Percentiles rank a stretch among this genome's conserved stretches.
These are phyloP conservation scores for Polymixis lichenea DNA, from an alignment of 2,888 invertebrate genomes.

Conservation along the genomic window DNA sequence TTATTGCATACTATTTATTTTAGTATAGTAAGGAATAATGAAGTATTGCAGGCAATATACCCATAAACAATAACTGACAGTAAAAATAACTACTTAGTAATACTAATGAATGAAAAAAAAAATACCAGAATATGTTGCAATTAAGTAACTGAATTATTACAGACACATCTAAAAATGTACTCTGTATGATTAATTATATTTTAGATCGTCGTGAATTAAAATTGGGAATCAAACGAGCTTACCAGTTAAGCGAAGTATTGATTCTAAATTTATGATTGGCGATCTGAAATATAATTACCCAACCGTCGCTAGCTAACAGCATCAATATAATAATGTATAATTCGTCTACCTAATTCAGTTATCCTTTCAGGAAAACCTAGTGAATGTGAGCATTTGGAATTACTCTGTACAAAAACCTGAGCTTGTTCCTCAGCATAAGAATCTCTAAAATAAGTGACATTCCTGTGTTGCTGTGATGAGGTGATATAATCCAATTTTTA, in stretches of 20 bases:
- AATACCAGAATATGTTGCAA: too few species aligned
- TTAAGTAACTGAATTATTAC: too few species aligned
- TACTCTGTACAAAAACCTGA: background rate
- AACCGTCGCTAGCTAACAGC: background rate
- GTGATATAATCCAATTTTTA: background rate
- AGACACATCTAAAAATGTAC: too few species aligned
- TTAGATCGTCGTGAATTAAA: background rate
- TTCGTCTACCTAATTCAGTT: background rate
- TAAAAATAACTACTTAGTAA: too few species aligned
- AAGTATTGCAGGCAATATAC: too few species aligned
- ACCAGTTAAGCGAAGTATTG: background rate
- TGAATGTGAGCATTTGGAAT: background rate
- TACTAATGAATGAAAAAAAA: too few species aligned
- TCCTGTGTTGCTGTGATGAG: background rate
- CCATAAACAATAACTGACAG: too few species aligned
- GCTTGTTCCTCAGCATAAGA: background rate
- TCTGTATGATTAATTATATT: too few species aligned
- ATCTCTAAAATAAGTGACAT: background rate
- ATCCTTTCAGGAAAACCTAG: background rate
- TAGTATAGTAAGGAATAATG: too few species aligned
- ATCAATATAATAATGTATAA: background rate
- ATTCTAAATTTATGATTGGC: background rate
- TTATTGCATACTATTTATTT: too few species aligned
- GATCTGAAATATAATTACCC: background rate
- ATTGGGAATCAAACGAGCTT: background rate